Evolutionary conservation across 1,140 invertebrate species (phyloP), one percentile per base, ranked within the genome.

Genomic region (Papilio glaucus): DNA sequence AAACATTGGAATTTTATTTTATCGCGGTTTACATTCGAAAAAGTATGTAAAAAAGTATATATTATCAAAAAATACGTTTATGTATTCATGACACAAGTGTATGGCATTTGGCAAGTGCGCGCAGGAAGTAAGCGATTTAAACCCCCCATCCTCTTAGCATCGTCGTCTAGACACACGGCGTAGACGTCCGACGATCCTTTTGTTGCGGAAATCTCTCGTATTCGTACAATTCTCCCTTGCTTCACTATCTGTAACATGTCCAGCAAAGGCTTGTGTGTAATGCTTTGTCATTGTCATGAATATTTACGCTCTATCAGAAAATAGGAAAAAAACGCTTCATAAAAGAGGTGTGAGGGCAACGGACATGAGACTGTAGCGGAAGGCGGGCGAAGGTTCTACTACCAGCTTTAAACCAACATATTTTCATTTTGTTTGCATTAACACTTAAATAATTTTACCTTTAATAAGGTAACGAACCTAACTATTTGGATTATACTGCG

Each of bases 201-300:
- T 53, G 45, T 53, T 53, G 6, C 2, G 7, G 10, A 53, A 21
- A 53, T 53, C 18, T 53, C 45, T 53, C 45, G 7, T 5, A 53
- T 53, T 53, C 9, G 29, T 33, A 33, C 29, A 1, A 53, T 21
- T 21, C 18, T 24, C 45, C 10, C 21, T 53, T 53, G 45, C 45
- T 53, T 9, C 21, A 53, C 6, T 5, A 42, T 24, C 21, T 13
- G 45, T 10, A 53, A 53, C n/a, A 15, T 53, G 45, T 53, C 6
- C 45, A 18, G 45, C 45, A 53, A 24, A 53, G 45, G 45, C 45
- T 53, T 53, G n/a, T 45, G n/a, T n/a, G n/a, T 18, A 18, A 18
- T 45, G n/a, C 15, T 45, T 42, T 45, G 42, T 45, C 21, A 2
- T 33, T 21, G 7, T 12, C 7, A 49, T 2, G 9, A 21, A 7